Conservation (phyloP, 2,888 invertebrate species). For the Kryphioiulus occultus region DNA sequence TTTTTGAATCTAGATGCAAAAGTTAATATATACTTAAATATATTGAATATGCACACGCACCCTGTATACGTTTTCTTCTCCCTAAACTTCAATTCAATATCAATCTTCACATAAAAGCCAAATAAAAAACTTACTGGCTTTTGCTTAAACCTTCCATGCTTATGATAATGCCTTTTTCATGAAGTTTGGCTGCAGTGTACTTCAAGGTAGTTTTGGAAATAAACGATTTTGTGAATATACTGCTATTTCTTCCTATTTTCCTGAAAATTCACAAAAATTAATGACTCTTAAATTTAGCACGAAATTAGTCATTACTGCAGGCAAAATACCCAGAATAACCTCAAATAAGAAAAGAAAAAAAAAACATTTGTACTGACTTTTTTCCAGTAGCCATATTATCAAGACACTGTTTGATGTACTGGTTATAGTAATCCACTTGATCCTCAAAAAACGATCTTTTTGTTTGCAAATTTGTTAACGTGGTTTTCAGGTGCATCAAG, state of each 20-base stretch:
- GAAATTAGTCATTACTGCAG: no score
- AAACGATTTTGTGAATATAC: neutral
- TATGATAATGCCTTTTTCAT: conserved; percentile 75
- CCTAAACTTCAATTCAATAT: neutral
- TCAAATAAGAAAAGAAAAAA: no score
- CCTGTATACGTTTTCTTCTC: no score
- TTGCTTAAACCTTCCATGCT: conserved; percentile 74
- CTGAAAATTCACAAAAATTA: neutral
- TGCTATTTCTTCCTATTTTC: conserved; percentile 40
- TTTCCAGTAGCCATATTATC: conserved; percentile 75
- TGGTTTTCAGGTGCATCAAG: conserved; percentile 70
- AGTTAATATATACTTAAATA: neutral
- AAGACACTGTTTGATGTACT: conserved; percentile 77
- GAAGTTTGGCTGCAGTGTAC: conserved; percentile 74
- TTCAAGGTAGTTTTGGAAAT: conserved; percentile 62
- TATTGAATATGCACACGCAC: no score
- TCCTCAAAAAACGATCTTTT: conserved; percentile 78
- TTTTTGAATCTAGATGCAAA: conserved; percentile 68
- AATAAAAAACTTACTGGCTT: conserved; percentile 64
- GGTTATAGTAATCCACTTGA: conserved; percentile 77
- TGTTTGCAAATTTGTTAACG: conserved; percentile 71
- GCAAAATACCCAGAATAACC: neutral
- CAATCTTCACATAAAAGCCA: neutral
- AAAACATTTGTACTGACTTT: conserved; percentile 56
- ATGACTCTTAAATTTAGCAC: neutral